phyloP scores from a whole-genome alignment of 2,888 invertebrate genomes.

The Euspilapteryx auroguttella region DNA sequence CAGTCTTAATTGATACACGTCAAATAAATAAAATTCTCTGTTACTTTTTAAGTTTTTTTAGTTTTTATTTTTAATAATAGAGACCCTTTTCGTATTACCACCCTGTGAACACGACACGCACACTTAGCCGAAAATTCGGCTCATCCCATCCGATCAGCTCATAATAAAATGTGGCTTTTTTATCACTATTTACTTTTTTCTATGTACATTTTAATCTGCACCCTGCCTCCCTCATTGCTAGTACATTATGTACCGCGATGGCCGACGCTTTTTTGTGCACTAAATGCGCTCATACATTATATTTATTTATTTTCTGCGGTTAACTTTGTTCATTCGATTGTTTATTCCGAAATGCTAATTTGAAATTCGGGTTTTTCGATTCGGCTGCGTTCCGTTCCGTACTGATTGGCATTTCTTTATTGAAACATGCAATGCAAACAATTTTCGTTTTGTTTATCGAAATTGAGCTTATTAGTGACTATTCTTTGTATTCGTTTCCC shows the following conservation, averaged over 20 bases:
- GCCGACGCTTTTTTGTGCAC: conserved; percentile 4
- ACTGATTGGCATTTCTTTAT: not conserved
- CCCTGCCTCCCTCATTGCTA: conserved; percentile 7
- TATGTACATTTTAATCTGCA: conserved; percentile 22
- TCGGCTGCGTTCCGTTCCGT: not conserved
- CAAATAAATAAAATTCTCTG: too few relatives aligned
- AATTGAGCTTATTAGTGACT: too few relatives aligned
- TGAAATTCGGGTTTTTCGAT: too few relatives aligned
- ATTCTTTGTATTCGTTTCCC: too few relatives aligned
- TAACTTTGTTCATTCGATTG: conserved; percentile 11
- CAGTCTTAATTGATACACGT: too few relatives aligned
- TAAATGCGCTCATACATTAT: conserved; percentile 14
- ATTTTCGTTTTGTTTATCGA: too few relatives aligned
- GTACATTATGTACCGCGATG: conserved; percentile 19
- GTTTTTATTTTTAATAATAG: too few relatives aligned
- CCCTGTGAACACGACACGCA: conserved; percentile 22
- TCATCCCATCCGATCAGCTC: conserved; percentile 36
- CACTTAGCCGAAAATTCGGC: conserved; percentile 29
- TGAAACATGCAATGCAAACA: too few relatives aligned
- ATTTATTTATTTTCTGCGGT: conserved; percentile 15
- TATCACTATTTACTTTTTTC: conserved; percentile 59
- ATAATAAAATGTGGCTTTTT: conserved; percentile 60
- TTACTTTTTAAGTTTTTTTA: too few relatives aligned
- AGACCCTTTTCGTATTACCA: too few relatives aligned
- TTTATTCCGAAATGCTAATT: conserved; percentile 2